These are phyloP conservation scores for Neotragus moschatus DNA, from an alignment of 2,113 vertebrate genomes.

Conservation along the genomic window DNA sequence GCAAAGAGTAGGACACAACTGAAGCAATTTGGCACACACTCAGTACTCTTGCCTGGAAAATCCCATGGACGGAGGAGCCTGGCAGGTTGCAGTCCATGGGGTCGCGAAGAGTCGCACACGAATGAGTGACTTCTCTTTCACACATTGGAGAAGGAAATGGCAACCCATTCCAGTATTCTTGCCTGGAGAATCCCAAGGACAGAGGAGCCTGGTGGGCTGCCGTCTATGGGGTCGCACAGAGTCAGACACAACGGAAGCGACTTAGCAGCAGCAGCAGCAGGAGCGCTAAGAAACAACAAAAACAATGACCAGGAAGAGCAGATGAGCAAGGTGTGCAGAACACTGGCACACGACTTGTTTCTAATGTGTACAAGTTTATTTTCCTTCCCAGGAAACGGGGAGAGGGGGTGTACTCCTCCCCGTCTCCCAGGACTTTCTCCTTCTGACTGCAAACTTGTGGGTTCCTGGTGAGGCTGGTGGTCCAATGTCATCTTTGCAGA, in stretches of 20 bases:
- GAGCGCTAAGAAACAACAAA: not conserved
- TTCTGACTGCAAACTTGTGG: not conserved
- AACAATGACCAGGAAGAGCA: rapidly evolving
- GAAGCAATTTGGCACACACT: not conserved
- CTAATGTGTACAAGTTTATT: not conserved
- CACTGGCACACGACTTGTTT: rapidly evolving
- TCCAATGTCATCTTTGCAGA: not conserved
- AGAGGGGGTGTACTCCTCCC: rapidly evolving
- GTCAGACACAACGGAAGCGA: rapidly evolving
- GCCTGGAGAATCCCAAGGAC: not conserved
- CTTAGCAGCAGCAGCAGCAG: not conserved
- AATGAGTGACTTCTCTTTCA: not conserved
- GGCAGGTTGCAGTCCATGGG: not conserved
- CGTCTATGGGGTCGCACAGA: not conserved
- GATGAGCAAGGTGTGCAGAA: rapidly evolving
- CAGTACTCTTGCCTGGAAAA: not conserved
- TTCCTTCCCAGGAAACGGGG: not conserved
- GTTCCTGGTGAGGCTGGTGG: not conserved
- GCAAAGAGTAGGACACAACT: not conserved
- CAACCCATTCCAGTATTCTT: not conserved
- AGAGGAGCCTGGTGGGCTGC: not conserved
- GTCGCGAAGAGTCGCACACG: rapidly evolving
- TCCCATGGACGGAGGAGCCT: not conserved
- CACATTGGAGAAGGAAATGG: not conserved
- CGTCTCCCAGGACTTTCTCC: not conserved